Conservation (phyloP, 2,113 vertebrate genomes). For the Cyprinus carpio region DNA sequence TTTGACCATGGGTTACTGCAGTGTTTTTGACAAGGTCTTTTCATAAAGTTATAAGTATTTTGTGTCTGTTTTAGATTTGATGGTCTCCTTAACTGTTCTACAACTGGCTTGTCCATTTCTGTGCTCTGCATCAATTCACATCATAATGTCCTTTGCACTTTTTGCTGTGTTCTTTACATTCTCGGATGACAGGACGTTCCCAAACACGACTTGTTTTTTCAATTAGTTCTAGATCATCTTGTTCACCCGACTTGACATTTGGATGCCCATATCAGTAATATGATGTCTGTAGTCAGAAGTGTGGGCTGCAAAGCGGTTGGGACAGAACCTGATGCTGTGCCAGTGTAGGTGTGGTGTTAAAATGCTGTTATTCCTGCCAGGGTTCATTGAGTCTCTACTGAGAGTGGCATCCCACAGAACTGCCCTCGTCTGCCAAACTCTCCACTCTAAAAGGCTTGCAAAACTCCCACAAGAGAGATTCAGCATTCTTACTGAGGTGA, state of each 20-base stretch:
- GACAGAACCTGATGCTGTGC: neutral
- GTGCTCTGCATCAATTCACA: neutral
- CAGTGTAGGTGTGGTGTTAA: slow-evolving; percentile 36
- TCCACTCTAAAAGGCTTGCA: slow-evolving; percentile 37
- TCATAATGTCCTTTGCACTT: slow-evolving; percentile 2
- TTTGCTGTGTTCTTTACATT: slow-evolving; percentile 12
- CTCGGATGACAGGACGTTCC: neutral
- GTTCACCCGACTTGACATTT: neutral
- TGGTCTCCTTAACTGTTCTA: neutral
- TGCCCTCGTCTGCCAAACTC: slow-evolving; percentile 39
- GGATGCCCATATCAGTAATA: neutral
- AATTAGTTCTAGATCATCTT: neutral
- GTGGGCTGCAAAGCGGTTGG: neutral
- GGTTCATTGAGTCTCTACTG: slow-evolving; percentile 45
- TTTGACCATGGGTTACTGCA: neutral
- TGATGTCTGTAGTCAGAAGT: neutral
- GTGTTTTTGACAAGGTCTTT: neutral
- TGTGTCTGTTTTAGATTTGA: neutral
- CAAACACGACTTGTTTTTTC: too few relatives aligned
- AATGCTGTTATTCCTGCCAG: slow-evolving; percentile 43
- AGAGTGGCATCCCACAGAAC: slow-evolving; percentile 47
- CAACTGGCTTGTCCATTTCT: neutral
- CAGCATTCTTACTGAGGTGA: slow-evolving; percentile 44
- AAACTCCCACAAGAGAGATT: slow-evolving; percentile 46
- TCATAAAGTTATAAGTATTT: too few relatives aligned